Base-by-base conservation (phyloP, 2,113 vertebrate genomes). In the Suricata suricatta region DNA sequence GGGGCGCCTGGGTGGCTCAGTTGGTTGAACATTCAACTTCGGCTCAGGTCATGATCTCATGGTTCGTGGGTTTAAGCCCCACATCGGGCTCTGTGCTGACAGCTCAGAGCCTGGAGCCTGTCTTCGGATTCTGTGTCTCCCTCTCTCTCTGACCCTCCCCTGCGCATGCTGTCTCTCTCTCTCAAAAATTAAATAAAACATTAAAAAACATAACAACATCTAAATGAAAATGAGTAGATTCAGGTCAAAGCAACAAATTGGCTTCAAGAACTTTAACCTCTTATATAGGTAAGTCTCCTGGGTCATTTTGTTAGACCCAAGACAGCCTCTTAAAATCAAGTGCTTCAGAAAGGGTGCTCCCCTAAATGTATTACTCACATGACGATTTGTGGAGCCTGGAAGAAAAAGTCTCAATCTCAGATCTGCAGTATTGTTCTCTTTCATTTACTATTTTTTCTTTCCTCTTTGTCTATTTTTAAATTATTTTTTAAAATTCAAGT, bases 141-240 rank as follows among this genome's bases (percentile, higher is more conserved):
- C 41, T 41, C 41, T 41, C 41, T 41, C 41, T 41, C 41, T 41
- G 41, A 41, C 41, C 41, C 41, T 41, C 41, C 41, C 41, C 41
- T 41, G 41, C 41, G 4, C 41, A 41, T 41, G 41, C 5, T 41
- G 41, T 41, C 41, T 41, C 41, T 41, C 41, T 41, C 41, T 41
- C 41, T 41, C 41, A 41, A 41, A 41, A 41, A 41, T 41, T 41
- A 41, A 41, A 41, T 5, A 92, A n/a, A n/a, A 47, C 31, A 47
- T 90, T 5, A 92, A 44, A n/a, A 50, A 41, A 41, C 41, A 41
- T 41, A 41, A 41, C 41, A 41, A 31, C 27, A 23, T 69, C n/a
- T 47, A 96, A 93, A 94, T 89, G 83, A 94, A 94, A 95, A 93
- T 86, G 44, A 84, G 52, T 68, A 79, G 71, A 88, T 95, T 86